A percentile compares a stretch with the other conserved stretches of the same genome.
phyloP scores from a whole-genome alignment of 2,888 invertebrate genomes.

The Pristionchus mayeri region DNA sequence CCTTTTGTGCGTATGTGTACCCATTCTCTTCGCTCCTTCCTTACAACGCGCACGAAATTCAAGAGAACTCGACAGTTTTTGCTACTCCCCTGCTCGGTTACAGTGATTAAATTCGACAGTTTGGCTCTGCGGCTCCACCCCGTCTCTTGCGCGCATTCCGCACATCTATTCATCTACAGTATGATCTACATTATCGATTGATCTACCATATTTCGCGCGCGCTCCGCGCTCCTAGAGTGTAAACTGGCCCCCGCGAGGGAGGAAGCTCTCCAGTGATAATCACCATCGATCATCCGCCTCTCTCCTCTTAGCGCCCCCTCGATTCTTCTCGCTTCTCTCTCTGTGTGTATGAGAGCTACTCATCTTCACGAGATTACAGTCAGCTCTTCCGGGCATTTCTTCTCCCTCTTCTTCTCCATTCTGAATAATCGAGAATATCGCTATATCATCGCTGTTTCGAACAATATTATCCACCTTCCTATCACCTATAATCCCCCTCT shows the following conservation, averaged over 20 bases:
- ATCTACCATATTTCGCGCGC: not conserved
- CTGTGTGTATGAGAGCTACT: conserved; percentile 9
- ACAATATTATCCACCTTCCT: no score
- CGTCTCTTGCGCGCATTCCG: not conserved
- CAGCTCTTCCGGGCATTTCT: not conserved
- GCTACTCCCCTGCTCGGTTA: not conserved
- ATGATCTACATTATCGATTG: not conserved
- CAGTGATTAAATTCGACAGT: conserved; percentile 9
- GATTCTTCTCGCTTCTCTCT: not conserved
- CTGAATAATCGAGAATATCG: no score
- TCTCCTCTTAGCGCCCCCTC: not conserved
- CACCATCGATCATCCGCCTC: conserved; percentile 33
- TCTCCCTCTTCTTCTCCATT: no score
- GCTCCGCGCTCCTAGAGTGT: not conserved
- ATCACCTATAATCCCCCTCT: not conserved
- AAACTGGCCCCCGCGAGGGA: conserved; percentile 11
- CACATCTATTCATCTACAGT: not conserved
- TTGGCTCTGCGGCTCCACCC: not conserved
- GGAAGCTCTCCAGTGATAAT: conserved; percentile 31
- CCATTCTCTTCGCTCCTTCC: not conserved
- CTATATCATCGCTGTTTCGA: no score
- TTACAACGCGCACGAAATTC: conserved; percentile 16
- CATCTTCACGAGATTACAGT: conserved; percentile 14
- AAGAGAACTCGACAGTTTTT: not conserved
- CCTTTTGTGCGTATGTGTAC: not conserved